phyloP scores from a whole-genome alignment of 2,888 invertebrate species.

The Hirudinaria manillensis region DNA sequence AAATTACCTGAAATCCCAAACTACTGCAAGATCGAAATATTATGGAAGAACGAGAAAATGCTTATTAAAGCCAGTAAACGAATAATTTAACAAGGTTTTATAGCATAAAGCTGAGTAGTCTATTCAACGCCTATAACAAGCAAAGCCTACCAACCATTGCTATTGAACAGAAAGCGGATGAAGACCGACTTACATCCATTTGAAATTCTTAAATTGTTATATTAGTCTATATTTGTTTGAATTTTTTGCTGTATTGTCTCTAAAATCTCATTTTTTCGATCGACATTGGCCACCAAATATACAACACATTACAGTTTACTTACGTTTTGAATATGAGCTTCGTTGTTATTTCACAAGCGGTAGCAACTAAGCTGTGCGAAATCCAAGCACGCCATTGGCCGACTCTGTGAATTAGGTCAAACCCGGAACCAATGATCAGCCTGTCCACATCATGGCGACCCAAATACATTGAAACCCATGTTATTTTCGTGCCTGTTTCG shows the following conservation, averaged over 20 bases:
- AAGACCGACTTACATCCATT: constrained; percentile 17
- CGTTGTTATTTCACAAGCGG: constrained; percentile 14
- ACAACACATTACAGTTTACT: constrained; percentile 14
- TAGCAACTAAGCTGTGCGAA: constrained; percentile 10
- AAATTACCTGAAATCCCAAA: constrained; percentile 9
- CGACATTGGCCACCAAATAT: not conserved
- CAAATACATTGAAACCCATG: constrained; percentile 3
- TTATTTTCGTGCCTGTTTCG: not conserved
- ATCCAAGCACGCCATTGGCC: not conserved
- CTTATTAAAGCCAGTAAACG: constrained; percentile 11
- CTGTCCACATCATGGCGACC: not conserved
- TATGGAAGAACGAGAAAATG: constrained; percentile 8
- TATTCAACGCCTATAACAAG: constrained; percentile 24
- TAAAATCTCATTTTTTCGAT: not conserved
- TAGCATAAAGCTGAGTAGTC: constrained; percentile 12
- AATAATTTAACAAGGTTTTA: constrained; percentile 12
- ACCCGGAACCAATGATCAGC: not conserved
- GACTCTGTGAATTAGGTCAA: not conserved
- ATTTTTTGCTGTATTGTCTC: not conserved
- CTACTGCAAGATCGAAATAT: not conserved
- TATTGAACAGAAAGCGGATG: constrained; percentile 20
- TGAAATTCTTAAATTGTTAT: constrained; percentile 16
- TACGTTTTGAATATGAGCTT: constrained; percentile 14
- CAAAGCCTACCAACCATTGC: constrained; percentile 26
- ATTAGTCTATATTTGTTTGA: not conserved